Percentiles rank a stretch among this genome's conserved stretches.
Conservation (phyloP, 2,888 invertebrate genomes). For the Leptothorax acervorum region DNA sequence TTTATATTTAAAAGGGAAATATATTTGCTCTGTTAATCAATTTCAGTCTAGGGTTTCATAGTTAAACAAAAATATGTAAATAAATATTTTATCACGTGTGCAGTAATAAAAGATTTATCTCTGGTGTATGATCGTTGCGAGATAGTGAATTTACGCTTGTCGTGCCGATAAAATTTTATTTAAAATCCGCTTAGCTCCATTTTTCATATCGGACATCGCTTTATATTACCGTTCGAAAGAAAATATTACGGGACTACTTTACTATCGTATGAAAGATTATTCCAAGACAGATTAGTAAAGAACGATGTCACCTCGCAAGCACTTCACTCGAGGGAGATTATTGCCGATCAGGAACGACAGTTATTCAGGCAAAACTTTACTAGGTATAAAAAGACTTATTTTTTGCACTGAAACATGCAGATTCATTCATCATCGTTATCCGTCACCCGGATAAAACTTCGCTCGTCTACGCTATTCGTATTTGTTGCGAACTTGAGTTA, state of each 20-base stretch:
- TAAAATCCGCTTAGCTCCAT: not conserved
- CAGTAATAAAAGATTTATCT: slow-evolving; percentile 9
- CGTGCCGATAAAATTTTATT: slow-evolving; percentile 14
- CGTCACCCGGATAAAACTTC: slow-evolving; percentile 41
- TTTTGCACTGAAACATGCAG: slow-evolving; percentile 22
- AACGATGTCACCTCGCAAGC: slow-evolving; percentile 17
- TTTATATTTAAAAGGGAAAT: not conserved
- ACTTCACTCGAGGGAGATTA: slow-evolving; percentile 35
- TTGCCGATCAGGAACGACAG: slow-evolving; percentile 35
- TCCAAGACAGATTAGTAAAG: slow-evolving; percentile 23
- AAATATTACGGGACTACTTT: slow-evolving; percentile 4
- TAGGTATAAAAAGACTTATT: slow-evolving; percentile 23
- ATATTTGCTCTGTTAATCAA: not conserved
- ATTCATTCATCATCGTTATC: slow-evolving; percentile 49
- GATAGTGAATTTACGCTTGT: not conserved
- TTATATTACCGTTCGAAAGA: not conserved
- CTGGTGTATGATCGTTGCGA: no score
- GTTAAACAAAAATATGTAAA: not conserved
- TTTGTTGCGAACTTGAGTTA: slow-evolving; percentile 24
- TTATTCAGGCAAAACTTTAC: slow-evolving; percentile 35
- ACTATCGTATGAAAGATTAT: slow-evolving; percentile 22
- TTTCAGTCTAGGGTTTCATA: not conserved
- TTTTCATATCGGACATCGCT: slow-evolving; percentile 13
- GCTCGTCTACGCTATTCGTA: slow-evolving; percentile 20
- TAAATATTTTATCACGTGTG: slow-evolving; percentile 9